phyloP scores from a whole-genome alignment of 2,797 vertebrate genomes.

The Ptychadena robeensis region DNA sequence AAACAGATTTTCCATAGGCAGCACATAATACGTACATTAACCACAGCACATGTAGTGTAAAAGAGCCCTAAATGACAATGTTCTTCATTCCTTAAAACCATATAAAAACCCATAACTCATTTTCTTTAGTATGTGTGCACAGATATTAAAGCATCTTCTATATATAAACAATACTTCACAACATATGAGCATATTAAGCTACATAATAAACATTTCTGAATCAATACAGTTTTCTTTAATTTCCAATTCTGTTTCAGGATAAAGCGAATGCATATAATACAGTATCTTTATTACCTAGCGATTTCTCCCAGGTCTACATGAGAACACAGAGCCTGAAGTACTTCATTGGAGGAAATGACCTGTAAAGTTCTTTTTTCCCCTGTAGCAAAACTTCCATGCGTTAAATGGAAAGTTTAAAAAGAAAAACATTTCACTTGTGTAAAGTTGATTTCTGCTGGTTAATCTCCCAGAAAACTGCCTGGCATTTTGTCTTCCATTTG shows the following conservation, averaged over 20 bases:
- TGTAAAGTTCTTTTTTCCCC: conserved; percentile 47
- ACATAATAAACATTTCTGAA: not conserved
- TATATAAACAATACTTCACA: not conserved
- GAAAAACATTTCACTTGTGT: conserved; percentile 42
- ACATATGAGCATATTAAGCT: not conserved
- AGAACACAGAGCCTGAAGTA: conserved; percentile 36
- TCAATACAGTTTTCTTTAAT: conserved; percentile 15
- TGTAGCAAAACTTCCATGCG: conserved; percentile 50
- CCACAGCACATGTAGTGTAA: no score
- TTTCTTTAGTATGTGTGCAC: no score
- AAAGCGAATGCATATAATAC: not conserved
- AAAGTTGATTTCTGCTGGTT: conserved; percentile 55
- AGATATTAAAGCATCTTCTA: no score
- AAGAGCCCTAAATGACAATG: no score
- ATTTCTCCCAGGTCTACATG: conserved; percentile 36
- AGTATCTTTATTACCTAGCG: not conserved
- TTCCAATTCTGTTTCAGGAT: conserved; percentile 9
- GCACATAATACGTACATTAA: no score
- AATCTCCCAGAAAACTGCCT: conserved; percentile 59
- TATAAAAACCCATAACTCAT: no score
- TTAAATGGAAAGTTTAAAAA: conserved; percentile 56
- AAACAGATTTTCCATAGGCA: no score
- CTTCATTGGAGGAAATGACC: conserved; percentile 56
- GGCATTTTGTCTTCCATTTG: conserved; percentile 47
- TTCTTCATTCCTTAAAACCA: no score